phyloP scores from a whole-genome alignment of 1,140 invertebrate species.

The Thalassaphorura encarpata region DNA sequence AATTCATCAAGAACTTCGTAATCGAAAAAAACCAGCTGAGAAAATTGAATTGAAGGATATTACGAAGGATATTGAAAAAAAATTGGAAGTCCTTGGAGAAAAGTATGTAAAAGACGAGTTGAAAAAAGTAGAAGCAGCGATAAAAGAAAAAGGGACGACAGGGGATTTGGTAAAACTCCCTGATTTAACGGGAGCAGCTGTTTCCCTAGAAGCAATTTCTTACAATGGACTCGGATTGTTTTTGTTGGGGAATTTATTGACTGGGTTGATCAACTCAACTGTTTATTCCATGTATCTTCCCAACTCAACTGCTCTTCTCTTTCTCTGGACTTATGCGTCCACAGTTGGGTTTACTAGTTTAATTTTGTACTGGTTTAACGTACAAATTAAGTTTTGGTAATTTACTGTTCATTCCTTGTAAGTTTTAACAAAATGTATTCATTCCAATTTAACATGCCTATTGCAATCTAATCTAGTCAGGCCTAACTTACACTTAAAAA shows the following conservation, averaged over 20 bases:
- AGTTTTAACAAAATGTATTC: too few species aligned
- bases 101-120: not conserved
- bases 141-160: not conserved
- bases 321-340: constrained; percentile 19
- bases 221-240: constrained; percentile 68
- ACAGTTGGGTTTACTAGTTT: constrained; percentile 12
- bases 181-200: constrained; percentile 35
- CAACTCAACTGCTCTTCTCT: not conserved
- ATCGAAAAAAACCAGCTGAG: too few species aligned
- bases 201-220: constrained; percentile 55
- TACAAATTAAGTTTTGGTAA: constrained; percentile 32
- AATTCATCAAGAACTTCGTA: too few species aligned
- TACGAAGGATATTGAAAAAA: not conserved
- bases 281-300: constrained; percentile 50
- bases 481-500: too few species aligned
- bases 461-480: too few species aligned
- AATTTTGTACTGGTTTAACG: constrained; percentile 20
- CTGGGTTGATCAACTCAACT: constrained; percentile 63
- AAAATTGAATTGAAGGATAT: not conserved
- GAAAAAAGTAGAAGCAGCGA: not conserved
- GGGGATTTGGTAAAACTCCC: constrained; percentile 7
- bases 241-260: constrained; percentile 63
- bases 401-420: too few species aligned
- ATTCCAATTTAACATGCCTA: too few species aligned
- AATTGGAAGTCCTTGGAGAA: not conserved